Conservation (phyloP, 1,140 invertebrate genomes). For the Armadillidium nasatum region DNA sequence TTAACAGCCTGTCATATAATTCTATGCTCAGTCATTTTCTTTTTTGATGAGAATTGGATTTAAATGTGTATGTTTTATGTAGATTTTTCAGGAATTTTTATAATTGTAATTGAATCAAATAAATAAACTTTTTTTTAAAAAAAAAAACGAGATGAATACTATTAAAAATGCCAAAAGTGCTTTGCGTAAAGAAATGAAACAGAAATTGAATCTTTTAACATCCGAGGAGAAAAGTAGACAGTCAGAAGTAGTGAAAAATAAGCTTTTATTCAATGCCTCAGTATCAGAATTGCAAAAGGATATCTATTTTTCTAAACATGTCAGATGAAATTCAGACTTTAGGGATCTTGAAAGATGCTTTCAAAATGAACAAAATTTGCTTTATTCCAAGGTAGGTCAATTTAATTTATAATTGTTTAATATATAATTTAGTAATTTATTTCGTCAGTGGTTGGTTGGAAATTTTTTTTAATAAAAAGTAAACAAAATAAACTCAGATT, state of each 20-base stretch:
- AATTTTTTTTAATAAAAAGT: too few relatives aligned
- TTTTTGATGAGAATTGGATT: too few relatives aligned
- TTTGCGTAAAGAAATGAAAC: slow-evolving; percentile 25
- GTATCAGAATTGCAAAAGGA: slow-evolving; percentile 14
- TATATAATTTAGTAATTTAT: too few relatives aligned
- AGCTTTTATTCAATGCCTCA: slow-evolving; percentile 4
- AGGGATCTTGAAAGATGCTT: slow-evolving; percentile 19
- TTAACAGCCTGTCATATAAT: too few relatives aligned
- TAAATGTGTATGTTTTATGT: too few relatives aligned
- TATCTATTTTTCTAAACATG: slow-evolving; percentile 27
- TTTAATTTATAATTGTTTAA: too few relatives aligned
- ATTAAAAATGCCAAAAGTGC: slow-evolving; percentile 22
- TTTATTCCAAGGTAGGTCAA: slow-evolving; percentile 49
- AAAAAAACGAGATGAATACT: not conserved
- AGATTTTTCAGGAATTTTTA: too few relatives aligned
- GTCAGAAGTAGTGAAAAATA: slow-evolving; percentile 18
- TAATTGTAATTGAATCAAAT: too few relatives aligned
- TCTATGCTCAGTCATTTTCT: too few relatives aligned
- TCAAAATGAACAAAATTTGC: slow-evolving; percentile 20
- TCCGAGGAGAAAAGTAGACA: not conserved
- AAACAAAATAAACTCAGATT: too few relatives aligned
- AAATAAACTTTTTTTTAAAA: too few relatives aligned
- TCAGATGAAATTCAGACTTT: slow-evolving; percentile 23
- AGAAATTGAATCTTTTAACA: slow-evolving; percentile 4
- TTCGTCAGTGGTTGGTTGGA: too few relatives aligned